phyloP scores from a whole-genome alignment of 2,888 invertebrate genomes.

The Epirrhoe alternata region DNA sequence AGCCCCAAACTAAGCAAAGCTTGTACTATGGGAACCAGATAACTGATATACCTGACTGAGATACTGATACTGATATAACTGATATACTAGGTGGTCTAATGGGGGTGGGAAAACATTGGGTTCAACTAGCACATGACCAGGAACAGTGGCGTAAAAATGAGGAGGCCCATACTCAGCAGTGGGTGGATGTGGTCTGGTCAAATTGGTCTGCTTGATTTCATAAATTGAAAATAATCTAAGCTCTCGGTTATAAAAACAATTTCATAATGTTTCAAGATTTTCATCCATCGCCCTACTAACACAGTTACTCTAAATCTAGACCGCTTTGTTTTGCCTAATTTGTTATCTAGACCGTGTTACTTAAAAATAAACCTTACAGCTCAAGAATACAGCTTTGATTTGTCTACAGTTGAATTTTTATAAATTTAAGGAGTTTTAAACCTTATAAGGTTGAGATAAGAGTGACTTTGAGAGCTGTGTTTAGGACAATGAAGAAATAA shows the following conservation, averaged over 20 bases:
- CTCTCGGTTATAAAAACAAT: background rate
- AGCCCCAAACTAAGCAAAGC: too few relatives aligned
- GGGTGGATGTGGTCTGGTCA: too few relatives aligned
- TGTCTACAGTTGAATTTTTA: background rate
- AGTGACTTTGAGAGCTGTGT: constrained; percentile 1
- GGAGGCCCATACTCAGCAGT: too few relatives aligned
- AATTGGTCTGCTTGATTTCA: too few relatives aligned
- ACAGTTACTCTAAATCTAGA: constrained; percentile 18
- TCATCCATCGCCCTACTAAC: constrained; percentile 17
- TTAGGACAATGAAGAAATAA: constrained; percentile 15
- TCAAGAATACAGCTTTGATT: background rate
- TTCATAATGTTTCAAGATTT: background rate
- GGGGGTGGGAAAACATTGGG: too few relatives aligned
- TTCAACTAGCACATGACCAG: too few relatives aligned
- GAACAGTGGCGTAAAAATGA: too few relatives aligned
- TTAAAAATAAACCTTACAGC: constrained; percentile 6
- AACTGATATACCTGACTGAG: too few relatives aligned
- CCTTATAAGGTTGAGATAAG: constrained; percentile 7
- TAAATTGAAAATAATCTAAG: too few relatives aligned
- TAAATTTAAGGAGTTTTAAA: background rate
- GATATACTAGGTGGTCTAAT: too few relatives aligned
- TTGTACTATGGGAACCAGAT: too few relatives aligned
- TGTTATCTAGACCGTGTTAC: constrained; percentile 10
- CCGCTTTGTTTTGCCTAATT: constrained; percentile 20
- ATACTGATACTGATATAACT: too few relatives aligned